Percentiles rank a stretch among this genome's conserved stretches.
phyloP scores from a whole-genome alignment of 2,797 vertebrate genomes.

The Naso thynnoides region DNA sequence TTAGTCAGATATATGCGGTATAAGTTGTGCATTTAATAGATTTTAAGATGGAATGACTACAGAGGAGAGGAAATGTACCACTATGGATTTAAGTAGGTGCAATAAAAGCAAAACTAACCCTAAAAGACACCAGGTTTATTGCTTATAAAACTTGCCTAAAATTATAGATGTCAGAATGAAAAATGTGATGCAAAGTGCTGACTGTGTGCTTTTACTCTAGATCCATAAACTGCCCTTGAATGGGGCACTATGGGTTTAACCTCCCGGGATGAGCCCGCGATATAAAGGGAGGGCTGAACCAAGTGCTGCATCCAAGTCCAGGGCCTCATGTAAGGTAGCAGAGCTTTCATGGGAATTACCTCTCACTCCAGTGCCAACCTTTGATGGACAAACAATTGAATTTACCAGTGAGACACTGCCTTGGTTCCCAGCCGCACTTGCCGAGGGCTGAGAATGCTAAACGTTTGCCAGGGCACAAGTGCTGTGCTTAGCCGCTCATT shows the following conservation, averaged over 20 bases:
- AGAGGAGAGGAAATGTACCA: neutral
- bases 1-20: slow-evolving; percentile 4
- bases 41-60: slow-evolving; percentile 9
- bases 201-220: neutral
- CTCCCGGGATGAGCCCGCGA: neutral
- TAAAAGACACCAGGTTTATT: neutral
- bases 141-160: neutral
- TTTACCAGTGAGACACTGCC: too few species aligned
- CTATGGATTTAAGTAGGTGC: slow-evolving; percentile 4
- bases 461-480: too few species aligned
- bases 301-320: neutral
- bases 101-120: slow-evolving; percentile 1
- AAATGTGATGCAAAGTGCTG: neutral
- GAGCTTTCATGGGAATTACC: neutral
- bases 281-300: neutral
- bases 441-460: too few species aligned
- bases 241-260: neutral
- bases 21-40: neutral
- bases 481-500: too few species aligned
- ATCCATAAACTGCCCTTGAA: neutral
- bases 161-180: neutral
- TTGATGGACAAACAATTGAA: too few species aligned
- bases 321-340: neutral
- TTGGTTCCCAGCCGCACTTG: too few species aligned
- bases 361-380: too few species aligned